These are phyloP conservation scores for Phyllostomus discolor DNA, from an alignment of 2,113 vertebrate species.

Conservation along the genomic window DNA sequence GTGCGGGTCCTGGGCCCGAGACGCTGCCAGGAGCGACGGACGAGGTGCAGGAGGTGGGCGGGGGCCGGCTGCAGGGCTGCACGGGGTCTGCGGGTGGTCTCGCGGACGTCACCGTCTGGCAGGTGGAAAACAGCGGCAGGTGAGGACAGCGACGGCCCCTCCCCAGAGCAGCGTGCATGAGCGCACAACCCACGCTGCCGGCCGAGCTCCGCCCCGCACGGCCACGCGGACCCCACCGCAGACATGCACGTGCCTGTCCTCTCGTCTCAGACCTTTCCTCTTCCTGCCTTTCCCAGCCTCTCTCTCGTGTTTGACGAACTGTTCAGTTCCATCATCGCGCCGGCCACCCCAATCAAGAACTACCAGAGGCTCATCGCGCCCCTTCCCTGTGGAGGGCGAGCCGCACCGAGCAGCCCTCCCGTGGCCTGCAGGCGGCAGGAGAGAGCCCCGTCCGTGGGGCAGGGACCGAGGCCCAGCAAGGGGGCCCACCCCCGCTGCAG, in stretches of 20 bases:
- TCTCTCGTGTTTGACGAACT: not conserved
- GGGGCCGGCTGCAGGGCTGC: constrained; percentile 86
- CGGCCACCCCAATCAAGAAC: not conserved
- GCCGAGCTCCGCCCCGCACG: not conserved
- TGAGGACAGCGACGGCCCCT: not conserved
- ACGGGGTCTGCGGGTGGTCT: constrained; percentile 85
- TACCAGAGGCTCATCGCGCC: not conserved
- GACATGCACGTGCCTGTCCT: fast-evolving
- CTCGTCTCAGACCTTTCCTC: not conserved
- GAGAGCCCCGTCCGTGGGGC: not conserved
- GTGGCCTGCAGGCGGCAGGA: fast-evolving
- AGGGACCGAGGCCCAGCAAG: not conserved
- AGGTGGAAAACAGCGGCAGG: not conserved
- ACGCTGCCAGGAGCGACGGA: constrained; percentile 78
- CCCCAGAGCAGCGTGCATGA: fast-evolving
- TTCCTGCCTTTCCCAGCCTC: not conserved
- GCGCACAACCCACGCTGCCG: not conserved
- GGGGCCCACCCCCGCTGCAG: not conserved
- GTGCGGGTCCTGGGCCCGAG: constrained; percentile 77
- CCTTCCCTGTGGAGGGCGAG: not conserved
- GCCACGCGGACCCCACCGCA: fast-evolving
- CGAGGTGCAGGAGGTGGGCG: constrained; percentile 81
- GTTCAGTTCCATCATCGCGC: not conserved
- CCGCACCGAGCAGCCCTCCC: not conserved
- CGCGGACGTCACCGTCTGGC: constrained; percentile 86